A percentile compares a stretch with the other conserved stretches of the same genome.
Evolutionary conservation across 2,888 invertebrate genomes (phyloP).

Genomic region (Autographa gamma): DNA sequence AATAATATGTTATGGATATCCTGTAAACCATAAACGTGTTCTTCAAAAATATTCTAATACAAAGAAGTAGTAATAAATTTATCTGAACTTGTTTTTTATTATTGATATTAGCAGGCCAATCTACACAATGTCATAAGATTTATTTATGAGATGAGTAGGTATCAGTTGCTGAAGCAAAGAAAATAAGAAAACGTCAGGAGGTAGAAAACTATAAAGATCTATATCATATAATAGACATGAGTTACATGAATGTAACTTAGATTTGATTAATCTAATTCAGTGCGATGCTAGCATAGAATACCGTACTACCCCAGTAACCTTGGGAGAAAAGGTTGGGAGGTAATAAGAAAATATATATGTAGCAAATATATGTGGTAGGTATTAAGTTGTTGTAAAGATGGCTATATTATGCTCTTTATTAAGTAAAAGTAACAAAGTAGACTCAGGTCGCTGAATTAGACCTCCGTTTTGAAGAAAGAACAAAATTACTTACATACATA

Average conservation of each 20-base stretch:
- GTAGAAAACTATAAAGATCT: background rate
- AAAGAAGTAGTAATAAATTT: too few species aligned
- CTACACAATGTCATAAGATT: too few species aligned
- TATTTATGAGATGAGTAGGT: background rate
- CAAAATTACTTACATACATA: too few species aligned
- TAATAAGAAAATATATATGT: background rate
- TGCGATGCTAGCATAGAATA: conserved; percentile 19
- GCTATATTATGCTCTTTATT: background rate
- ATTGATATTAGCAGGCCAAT: background rate
- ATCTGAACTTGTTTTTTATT: background rate
- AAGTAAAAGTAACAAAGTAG: too few species aligned
- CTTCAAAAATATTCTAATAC: too few species aligned
- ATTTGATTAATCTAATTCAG: conserved; percentile 41
- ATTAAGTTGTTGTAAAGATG: background rate
- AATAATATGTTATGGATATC: too few species aligned
- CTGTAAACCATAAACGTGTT: too few species aligned
- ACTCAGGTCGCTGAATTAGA: too few species aligned
- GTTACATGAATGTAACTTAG: conserved; percentile 19
- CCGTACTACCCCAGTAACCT: conserved; percentile 12
- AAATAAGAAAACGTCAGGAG: background rate
- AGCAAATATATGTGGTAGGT: background rate
- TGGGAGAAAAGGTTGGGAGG: background rate
- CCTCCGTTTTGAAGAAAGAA: too few species aligned
- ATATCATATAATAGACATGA: background rate
- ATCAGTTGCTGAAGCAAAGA: background rate